A percentile compares a stretch with the other conserved stretches of the same genome.
phyloP scores from a whole-genome alignment of 1,140 invertebrate species.

The Aphidius gifuensis region DNA sequence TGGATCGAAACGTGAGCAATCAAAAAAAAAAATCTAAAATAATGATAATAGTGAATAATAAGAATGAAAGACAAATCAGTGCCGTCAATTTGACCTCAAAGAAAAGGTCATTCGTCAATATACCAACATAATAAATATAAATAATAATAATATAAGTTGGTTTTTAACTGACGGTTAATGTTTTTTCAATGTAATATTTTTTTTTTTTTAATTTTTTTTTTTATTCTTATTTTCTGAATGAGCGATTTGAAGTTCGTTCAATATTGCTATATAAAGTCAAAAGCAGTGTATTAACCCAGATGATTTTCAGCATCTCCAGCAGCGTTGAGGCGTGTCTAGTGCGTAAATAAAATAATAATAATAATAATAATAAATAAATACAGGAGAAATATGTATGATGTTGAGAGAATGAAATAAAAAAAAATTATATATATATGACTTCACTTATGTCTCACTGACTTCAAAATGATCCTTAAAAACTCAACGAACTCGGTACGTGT shows the following conservation, averaged over 20 bases:
- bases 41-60: too few species aligned
- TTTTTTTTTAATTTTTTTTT: too few species aligned
- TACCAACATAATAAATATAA: not conserved
- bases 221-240: too few species aligned
- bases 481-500: constrained; percentile 46
- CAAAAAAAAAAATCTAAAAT: too few species aligned
- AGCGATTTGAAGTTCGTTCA: too few species aligned
- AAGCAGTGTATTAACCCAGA: too few species aligned
- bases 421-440: not conserved
- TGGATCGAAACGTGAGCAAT: not conserved
- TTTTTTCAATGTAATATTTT: too few species aligned
- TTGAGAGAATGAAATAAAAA: not conserved
- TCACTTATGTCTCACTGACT: constrained; percentile 45
- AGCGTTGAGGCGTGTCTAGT: constrained; percentile 19
- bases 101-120: constrained; percentile 17
- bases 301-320: not conserved
- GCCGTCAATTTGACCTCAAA: constrained; percentile 10
- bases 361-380: too few species aligned
- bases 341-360: not conserved
- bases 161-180: too few species aligned
- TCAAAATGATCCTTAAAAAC: constrained; percentile 51
- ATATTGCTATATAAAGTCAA: too few species aligned
- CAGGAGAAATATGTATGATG: too few species aligned
- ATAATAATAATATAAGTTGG: too few species aligned
- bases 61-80: not conserved